Evolutionary conservation across 2,113 vertebrate genomes (phyloP), one percentile per base, ranked within the genome.

Genomic region (Apeltes quadracus): DNA sequence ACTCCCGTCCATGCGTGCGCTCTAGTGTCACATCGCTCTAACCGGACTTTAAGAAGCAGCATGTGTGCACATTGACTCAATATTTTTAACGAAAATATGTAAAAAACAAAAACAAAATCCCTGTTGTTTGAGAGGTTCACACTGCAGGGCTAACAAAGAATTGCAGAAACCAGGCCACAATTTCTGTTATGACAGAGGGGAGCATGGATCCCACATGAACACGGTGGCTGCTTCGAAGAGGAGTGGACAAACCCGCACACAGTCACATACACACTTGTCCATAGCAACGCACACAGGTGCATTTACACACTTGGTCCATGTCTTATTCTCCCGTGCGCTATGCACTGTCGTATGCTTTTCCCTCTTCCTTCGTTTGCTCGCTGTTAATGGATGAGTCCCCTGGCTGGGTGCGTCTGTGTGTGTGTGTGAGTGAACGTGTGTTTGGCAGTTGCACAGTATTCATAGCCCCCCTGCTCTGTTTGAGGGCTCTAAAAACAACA

Each of bases 141-240:
- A 18, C 27, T 71, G 41, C 44, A 61, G 79, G 22, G 72, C 41
- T 78, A 81, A 87, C 51, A 67, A 46, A 63, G 71, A 69, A 74
- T 39, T 15, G 69, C 53, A 69, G 41, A 84, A 82, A 84, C 23
- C 68, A 79, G 87, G 83, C 66, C 79, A 61, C 48, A 9, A 67
- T 71, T 44, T 58, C 46, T 77, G 57, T 72, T 68, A 81, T 69
- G 34, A 69, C 10, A 22, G 68, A 27, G 13, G 43, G 11, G 29
- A 38, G 3, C 73, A 86, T 86, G 55, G 76, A 90, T 85, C 67
- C 44, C 0, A 72, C 78, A 46, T 68, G 83, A 36, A 61, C n/a
- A 3, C 54, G 41, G 61, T 8, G 36, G 46, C 63, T 50, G 68
- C 46, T 58, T 64, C 54, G 13, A 12, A 64, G 56, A 36, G 20